A percentile compares a stretch with the other conserved stretches of the same genome.
Evolutionary conservation across 2,113 vertebrate species (phyloP).

Genomic region (Canis aureus): DNA sequence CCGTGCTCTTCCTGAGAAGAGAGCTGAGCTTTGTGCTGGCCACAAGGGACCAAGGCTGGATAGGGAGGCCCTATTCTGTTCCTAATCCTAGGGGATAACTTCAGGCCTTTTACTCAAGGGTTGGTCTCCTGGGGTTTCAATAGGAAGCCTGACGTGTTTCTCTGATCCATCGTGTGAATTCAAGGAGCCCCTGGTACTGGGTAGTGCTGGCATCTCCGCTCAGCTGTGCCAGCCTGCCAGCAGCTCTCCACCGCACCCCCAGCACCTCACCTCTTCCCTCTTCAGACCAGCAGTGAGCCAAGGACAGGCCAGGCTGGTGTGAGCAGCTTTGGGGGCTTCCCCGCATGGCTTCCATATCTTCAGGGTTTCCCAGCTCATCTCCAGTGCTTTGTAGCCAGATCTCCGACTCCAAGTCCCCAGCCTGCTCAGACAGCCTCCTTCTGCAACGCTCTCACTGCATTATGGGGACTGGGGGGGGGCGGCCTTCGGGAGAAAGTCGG

Average conservation of each 20-base stretch:
- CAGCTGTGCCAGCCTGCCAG: background rate
- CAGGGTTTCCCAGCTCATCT: background rate
- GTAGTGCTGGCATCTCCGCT: background rate
- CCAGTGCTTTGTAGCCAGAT: background rate
- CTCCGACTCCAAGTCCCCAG: too few species aligned
- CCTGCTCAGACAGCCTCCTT: background rate
- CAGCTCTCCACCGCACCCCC: too few species aligned
- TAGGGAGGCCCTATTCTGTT: background rate
- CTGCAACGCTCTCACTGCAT: too few species aligned
- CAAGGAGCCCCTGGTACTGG: accelerated
- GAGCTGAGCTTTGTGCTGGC: background rate
- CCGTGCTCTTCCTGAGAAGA: background rate
- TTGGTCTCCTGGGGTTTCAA: background rate
- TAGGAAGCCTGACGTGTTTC: background rate
- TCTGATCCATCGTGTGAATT: background rate
- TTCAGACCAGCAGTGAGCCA: background rate
- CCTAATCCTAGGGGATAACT: too few species aligned
- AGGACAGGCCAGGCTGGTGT: too few species aligned
- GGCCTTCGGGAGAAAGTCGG: background rate
- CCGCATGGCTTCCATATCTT: accelerated
- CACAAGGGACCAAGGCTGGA: background rate
- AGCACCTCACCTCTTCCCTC: accelerated
- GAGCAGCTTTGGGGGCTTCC: background rate
- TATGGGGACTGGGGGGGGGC: background rate
- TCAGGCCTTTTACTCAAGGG: background rate